Evolutionary conservation across 2,888 invertebrate genomes (phyloP).

Genomic region (Merodon equestris): DNA sequence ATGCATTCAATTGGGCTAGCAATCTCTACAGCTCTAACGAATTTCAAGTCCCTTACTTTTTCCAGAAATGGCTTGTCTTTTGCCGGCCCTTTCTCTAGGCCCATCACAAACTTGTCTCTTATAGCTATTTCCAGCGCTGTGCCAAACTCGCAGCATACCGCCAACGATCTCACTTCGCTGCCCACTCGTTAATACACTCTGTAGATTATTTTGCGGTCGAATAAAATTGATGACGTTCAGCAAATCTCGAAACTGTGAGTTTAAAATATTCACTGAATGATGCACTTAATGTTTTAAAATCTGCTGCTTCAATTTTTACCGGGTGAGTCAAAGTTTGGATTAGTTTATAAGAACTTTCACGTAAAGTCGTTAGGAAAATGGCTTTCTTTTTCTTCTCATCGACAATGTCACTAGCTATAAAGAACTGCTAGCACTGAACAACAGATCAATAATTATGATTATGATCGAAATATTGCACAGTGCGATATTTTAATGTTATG

Average conservation of each 20-base stretch:
- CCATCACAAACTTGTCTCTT: too few relatives aligned
- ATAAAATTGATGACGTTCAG: slow-evolving; percentile 60
- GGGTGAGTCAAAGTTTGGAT: too few relatives aligned
- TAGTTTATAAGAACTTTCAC: too few relatives aligned
- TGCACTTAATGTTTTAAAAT: not conserved
- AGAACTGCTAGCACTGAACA: slow-evolving; percentile 23
- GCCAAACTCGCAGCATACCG: too few relatives aligned
- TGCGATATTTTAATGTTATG: too few relatives aligned
- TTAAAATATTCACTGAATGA: slow-evolving; percentile 50
- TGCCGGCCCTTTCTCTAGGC: slow-evolving; percentile 52
- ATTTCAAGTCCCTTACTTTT: slow-evolving; percentile 15
- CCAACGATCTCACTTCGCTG: too few relatives aligned
- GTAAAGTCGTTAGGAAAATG: slow-evolving; percentile 37
- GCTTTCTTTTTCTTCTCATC: too few relatives aligned
- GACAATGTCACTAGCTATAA: too few relatives aligned
- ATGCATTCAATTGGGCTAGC: slow-evolving; percentile 48
- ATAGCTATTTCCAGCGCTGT: too few relatives aligned
- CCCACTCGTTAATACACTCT: slow-evolving; percentile 58
- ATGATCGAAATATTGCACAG: slow-evolving; percentile 1
- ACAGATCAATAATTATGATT: slow-evolving; percentile 1
- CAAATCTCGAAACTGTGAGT: slow-evolving; percentile 46
- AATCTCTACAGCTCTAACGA: slow-evolving; percentile 46
- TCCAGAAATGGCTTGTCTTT: slow-evolving; percentile 66
- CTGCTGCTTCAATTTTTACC: too few relatives aligned
- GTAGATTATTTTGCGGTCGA: too few relatives aligned